Base-by-base conservation (phyloP, 2,888 invertebrate species). In the Agonopterix subpropinquella region DNA sequence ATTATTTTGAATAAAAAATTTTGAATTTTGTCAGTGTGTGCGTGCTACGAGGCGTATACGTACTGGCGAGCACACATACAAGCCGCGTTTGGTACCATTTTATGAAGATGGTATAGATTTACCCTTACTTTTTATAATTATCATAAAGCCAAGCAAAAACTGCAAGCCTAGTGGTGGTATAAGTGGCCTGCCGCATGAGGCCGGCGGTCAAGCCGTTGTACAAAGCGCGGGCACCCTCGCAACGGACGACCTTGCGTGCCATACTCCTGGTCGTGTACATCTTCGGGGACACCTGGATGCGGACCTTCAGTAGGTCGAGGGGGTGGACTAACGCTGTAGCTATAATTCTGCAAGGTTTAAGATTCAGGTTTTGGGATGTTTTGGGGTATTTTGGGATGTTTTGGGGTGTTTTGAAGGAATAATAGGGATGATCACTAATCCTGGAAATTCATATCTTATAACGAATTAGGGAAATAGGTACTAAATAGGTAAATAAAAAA, bases 301-400 rank as follows among this genome's bases (percentile, higher is more conserved):
- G 92, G 68, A 97, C 98, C 81, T 99, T 99, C 11, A 99, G 91
- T 58, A 99, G 87, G 89, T 99, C 99, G 57, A 99, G 84, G 0
- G 99, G 99, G 73, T 99, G 98, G 1, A 98, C 97, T 64, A 98
- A 90, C 53, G 90, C 87, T 5, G 98, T 98, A 8, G 97, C 98
- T 42, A 92, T 92, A 95, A 98, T 98, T 53, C 97, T 97, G 77
- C n/a, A 80, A 73, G 2, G 39, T 5, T 18, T 18, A 18, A 5
- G 28, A 28, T 28, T 7, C 5, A 28, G 5, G 28, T 18, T 18
- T 18, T 18, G 2, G 18, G 18, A 4, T 28, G 28, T 28, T 28
- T 28, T 28, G 28, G n/a, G n/a, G n/a, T n/a, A n/a, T n/a, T n/a
- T n/a, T n/a, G n/a, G n/a, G n/a, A n/a, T n/a, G n/a, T n/a, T n/a